Evolutionary conservation across 2,797 vertebrate genomes (phyloP).

Genomic region (Nothura maculosa): DNA sequence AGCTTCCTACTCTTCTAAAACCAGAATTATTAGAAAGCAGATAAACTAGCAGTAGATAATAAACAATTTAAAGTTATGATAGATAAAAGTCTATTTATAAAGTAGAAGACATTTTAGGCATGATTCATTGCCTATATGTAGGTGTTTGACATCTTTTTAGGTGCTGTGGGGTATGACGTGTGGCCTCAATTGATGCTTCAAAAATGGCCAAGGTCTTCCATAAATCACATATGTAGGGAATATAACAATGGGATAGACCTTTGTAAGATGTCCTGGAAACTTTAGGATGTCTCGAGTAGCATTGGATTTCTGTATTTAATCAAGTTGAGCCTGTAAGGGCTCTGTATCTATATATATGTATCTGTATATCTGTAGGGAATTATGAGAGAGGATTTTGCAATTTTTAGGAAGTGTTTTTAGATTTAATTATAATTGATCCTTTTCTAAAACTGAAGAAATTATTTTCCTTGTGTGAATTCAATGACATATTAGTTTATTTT

Average conservation of each 20-base stretch:
- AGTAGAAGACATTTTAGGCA: not conserved
- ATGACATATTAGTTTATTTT: not conserved
- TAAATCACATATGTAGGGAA: not conserved
- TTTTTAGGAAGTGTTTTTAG: not conserved
- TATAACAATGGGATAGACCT: not conserved
- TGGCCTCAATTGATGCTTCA: constrained; percentile 13
- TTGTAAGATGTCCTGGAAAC: not conserved
- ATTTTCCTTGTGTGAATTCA: not conserved
- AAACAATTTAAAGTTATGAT: not conserved
- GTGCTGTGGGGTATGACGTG: not conserved
- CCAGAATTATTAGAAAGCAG: constrained; percentile 25
- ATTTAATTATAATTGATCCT: not conserved
- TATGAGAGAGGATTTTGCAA: not conserved
- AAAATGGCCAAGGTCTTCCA: not conserved
- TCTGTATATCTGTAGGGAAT: not conserved
- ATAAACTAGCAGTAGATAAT: not conserved
- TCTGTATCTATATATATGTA: not conserved
- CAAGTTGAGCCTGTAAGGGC: not conserved
- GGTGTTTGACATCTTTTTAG: constrained; percentile 25
- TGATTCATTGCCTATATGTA: constrained; percentile 42
- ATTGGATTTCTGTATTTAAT: not conserved
- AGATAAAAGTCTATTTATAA: constrained; percentile 36
- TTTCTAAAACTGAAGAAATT: not conserved
- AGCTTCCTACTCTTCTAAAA: not conserved
- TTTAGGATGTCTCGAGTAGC: not conserved